Evolutionary conservation across 2,888 invertebrate genomes (phyloP).

Genomic region (Heliconius charithonia): DNA sequence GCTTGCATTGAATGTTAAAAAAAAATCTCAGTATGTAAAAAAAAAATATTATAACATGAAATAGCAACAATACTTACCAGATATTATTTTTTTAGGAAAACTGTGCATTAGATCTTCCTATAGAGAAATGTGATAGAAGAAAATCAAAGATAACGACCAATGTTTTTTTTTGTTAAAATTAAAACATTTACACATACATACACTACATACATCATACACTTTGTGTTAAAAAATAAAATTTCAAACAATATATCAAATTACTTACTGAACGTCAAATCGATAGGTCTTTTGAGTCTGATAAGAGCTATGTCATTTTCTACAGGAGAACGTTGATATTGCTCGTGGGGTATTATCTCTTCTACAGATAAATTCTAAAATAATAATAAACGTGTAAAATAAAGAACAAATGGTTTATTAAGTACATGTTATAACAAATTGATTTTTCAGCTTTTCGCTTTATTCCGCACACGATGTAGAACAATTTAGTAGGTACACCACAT

Average conservation of each 20-base stretch:
- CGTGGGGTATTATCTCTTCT: slow-evolving; percentile 13
- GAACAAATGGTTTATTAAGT: background rate
- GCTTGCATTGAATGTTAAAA: background rate
- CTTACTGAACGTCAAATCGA: slow-evolving; percentile 43
- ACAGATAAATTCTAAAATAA: slow-evolving; percentile 18
- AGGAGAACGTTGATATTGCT: slow-evolving; percentile 5
- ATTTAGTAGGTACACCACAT: no score
- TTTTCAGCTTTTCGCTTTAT: background rate
- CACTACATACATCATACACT: no score
- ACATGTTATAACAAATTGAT: background rate
- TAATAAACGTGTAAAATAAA: background rate
- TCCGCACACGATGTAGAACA: no score
- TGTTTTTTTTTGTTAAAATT: no score
- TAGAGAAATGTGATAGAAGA: no score
- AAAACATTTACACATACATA: no score
- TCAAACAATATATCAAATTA: background rate
- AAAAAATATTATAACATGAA: no score
- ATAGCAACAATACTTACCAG: no score
- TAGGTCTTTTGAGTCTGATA: slow-evolving; percentile 28
- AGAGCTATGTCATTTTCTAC: slow-evolving; percentile 37
- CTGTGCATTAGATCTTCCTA: no score
- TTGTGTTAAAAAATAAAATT: no score
- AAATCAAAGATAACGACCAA: no score
- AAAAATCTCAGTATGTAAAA: background rate
- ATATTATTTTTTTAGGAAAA: no score